Conservation (phyloP, 2,888 invertebrate genomes). For the Dryobota labecula region DNA sequence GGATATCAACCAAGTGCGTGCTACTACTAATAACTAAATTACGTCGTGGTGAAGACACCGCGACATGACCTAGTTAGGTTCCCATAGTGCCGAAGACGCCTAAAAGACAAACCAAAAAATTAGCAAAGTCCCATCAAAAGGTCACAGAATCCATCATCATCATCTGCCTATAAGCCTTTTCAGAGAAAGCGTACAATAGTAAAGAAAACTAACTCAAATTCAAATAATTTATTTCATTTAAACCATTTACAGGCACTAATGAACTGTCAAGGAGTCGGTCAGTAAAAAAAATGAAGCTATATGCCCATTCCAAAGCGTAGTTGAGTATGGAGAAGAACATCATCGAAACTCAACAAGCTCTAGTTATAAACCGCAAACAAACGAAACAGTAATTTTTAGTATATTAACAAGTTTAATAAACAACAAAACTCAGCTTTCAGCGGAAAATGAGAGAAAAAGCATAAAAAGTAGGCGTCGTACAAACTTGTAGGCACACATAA, state of each 20-base stretch:
- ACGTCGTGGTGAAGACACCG: too few relatives aligned
- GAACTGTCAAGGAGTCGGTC: too few relatives aligned
- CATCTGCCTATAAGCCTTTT: background rate
- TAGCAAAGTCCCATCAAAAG: background rate
- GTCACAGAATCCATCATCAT: background rate
- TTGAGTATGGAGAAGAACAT: too few relatives aligned
- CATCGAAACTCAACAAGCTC: background rate
- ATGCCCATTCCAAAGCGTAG: too few relatives aligned
- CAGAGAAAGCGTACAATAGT: background rate
- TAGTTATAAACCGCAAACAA: slow-evolving; percentile 15
- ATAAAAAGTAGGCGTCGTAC: slow-evolving; percentile 44
- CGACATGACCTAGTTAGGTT: too few relatives aligned
- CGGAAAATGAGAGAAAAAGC: slow-evolving; percentile 33
- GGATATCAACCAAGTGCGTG: too few relatives aligned
- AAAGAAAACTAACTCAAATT: background rate
- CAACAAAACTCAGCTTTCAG: slow-evolving; percentile 29
- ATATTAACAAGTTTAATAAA: slow-evolving; percentile 17
- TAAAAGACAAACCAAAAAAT: background rate
- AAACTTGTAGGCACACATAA: slow-evolving; percentile 56
- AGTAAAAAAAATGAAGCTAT: too few relatives aligned
- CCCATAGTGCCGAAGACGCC: too few relatives aligned
- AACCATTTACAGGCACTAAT: too few relatives aligned
- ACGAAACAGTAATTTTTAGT: background rate
- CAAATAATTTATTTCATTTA: too few relatives aligned
- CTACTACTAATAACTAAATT: too few relatives aligned